Conservation (phyloP, 2,113 vertebrate genomes). For the Porphyrio hochstetteri region DNA sequence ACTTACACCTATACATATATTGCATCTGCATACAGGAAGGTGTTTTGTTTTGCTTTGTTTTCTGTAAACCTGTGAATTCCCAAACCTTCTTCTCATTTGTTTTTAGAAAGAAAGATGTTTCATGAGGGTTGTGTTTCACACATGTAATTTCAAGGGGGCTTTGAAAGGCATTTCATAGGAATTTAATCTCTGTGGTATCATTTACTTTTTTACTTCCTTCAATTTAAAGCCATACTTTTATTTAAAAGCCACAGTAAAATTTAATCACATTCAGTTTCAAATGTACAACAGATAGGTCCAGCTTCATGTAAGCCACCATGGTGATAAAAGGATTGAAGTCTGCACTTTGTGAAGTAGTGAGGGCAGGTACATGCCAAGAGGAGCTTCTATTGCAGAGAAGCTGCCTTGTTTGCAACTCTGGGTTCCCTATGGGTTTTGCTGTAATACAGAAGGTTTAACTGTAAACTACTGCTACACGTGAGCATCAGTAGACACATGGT, state of each 20-base stretch:
- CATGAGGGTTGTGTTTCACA: background rate
- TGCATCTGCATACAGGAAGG: background rate
- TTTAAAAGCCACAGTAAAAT: background rate
- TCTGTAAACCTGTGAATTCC: background rate
- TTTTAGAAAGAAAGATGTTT: background rate
- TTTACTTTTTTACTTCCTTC: background rate
- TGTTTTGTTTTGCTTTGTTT: background rate
- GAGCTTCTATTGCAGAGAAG: background rate
- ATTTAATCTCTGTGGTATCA: background rate
- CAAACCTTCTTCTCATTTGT: background rate
- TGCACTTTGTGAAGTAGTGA: background rate
- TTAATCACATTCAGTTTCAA: background rate
- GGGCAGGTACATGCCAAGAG: background rate
- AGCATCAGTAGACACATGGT: background rate
- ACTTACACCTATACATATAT: background rate
- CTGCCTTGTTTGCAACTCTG: background rate
- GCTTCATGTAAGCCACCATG: background rate
- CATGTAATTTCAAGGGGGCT: background rate
- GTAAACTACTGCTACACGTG: background rate
- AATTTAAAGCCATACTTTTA: background rate
- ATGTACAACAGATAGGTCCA: background rate
- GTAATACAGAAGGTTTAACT: background rate
- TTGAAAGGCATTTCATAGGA: background rate
- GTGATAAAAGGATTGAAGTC: background rate
- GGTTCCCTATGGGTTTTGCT: background rate